phyloP scores from a whole-genome alignment of 2,888 invertebrate species.

The Agriopis leucophaearia region DNA sequence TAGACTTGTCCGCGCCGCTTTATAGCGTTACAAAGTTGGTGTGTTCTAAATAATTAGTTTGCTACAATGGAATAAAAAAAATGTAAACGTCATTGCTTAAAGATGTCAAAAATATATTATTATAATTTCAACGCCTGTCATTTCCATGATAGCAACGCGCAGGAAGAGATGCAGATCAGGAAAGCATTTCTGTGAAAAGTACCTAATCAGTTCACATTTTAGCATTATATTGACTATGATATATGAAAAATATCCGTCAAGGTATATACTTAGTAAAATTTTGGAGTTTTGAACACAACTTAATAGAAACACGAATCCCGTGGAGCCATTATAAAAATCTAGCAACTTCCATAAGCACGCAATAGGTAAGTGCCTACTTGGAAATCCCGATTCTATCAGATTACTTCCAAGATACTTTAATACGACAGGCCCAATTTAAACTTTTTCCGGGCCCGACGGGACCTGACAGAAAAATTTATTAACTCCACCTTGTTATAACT shows the following conservation, averaged over 20 bases:
- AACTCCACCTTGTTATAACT: conserved; percentile 51
- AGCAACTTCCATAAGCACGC: too few species aligned
- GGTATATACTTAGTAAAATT: too few species aligned
- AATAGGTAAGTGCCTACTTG: conserved; percentile 10
- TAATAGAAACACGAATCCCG: too few species aligned
- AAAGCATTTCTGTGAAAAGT: background rate
- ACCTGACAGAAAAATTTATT: conserved; percentile 52
- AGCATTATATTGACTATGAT: too few species aligned
- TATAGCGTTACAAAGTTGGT: conserved; percentile 26
- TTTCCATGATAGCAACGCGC: conserved; percentile 5
- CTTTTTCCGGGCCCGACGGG: conserved; percentile 49
- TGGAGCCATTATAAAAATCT: too few species aligned
- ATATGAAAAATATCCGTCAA: too few species aligned
- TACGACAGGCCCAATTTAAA: conserved; percentile 54
- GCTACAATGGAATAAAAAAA: background rate
- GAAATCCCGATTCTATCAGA: conserved; percentile 44
- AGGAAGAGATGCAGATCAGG: background rate
- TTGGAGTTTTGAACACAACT: too few species aligned
- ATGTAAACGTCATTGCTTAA: background rate
- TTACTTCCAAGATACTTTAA: conserved; percentile 48
- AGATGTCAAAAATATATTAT: background rate
- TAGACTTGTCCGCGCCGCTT: conserved; percentile 42
- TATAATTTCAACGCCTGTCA: conserved; percentile 3
- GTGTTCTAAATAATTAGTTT: conserved; percentile 6
- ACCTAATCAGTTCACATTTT: too few species aligned